Conservation (phyloP, 2,797 vertebrate species). For the Aeoliscus strigatus region DNA sequence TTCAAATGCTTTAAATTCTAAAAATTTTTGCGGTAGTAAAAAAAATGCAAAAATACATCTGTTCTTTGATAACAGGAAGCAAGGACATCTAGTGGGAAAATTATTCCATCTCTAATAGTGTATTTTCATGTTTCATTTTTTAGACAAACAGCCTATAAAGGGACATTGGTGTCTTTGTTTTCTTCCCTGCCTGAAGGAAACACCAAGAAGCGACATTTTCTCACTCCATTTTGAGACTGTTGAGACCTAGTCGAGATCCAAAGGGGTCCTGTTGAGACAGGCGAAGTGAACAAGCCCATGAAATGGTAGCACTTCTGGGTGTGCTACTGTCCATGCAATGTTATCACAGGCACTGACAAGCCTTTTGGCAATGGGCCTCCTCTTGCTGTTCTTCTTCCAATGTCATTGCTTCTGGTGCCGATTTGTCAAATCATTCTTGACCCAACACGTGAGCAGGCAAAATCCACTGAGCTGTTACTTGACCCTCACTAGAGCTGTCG, state of each 20-base stretch:
- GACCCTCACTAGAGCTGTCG: constrained; percentile 43
- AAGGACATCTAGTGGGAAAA: too few species aligned
- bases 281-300: constrained; percentile 49
- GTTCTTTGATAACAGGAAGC: too few species aligned
- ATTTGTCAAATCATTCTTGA: constrained; percentile 50
- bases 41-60: too few species aligned
- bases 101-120: too few species aligned
- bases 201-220: constrained; percentile 4
- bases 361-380: constrained; percentile 51
- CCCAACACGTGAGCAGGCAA: constrained; percentile 24
- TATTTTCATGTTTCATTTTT: too few species aligned
- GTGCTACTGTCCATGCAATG: constrained; percentile 58
- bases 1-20: too few species aligned
- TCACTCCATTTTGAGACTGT: constrained; percentile 49
- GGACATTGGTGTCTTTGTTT: background rate
- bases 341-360: constrained; percentile 67
- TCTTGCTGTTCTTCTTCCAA: constrained; percentile 24
- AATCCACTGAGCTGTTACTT: constrained; percentile 30
- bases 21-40: too few species aligned
- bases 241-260: constrained; percentile 32
- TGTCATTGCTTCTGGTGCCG: constrained; percentile 36
- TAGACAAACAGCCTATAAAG: background rate
- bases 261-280: constrained; percentile 64
- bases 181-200: background rate
- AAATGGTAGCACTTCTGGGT: constrained; percentile 56